phyloP scores from a whole-genome alignment of 2,797 vertebrate species.

The Crax fasciolata region DNA sequence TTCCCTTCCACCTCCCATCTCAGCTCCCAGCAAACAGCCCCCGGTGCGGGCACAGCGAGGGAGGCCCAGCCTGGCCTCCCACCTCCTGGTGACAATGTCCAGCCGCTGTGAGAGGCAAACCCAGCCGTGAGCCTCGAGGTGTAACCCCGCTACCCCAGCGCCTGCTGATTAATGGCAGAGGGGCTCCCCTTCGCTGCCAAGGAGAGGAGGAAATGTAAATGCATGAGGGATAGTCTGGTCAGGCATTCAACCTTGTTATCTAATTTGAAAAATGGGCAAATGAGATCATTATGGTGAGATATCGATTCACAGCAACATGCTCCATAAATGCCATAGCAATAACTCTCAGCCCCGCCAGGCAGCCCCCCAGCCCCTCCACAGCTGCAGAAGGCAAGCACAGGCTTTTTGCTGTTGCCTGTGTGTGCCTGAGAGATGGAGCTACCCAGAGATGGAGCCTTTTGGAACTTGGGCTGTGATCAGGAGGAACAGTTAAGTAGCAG shows the following conservation, averaged over 20 bases:
- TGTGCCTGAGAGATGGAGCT: background rate
- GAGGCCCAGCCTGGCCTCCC: background rate
- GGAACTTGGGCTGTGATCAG: background rate
- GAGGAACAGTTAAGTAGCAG: background rate
- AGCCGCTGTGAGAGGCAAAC: background rate
- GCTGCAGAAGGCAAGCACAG: background rate
- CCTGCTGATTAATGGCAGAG: background rate
- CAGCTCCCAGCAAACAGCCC: background rate
- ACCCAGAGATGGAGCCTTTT: background rate
- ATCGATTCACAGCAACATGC: slow-evolving; percentile 63
- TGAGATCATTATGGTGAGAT: slow-evolving; percentile 74
- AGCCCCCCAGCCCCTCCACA: background rate
- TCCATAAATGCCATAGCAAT: slow-evolving; percentile 63
- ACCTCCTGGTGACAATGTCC: background rate
- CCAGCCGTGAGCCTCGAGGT: background rate
- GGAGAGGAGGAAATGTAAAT: slow-evolving; percentile 12
- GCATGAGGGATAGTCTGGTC: slow-evolving; percentile 47
- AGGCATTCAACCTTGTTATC: slow-evolving; percentile 58
- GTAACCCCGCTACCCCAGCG: background rate
- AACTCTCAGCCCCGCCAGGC: slow-evolving; percentile 10
- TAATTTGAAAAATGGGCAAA: slow-evolving; percentile 72
- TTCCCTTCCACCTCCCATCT: background rate
- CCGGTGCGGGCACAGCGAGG: fast-evolving
- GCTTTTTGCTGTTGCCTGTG: background rate
- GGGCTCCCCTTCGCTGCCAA: background rate